These are phyloP conservation scores for Oreocharis arfaki DNA, from an alignment of 2,113 vertebrate genomes.

Conservation along the genomic window DNA sequence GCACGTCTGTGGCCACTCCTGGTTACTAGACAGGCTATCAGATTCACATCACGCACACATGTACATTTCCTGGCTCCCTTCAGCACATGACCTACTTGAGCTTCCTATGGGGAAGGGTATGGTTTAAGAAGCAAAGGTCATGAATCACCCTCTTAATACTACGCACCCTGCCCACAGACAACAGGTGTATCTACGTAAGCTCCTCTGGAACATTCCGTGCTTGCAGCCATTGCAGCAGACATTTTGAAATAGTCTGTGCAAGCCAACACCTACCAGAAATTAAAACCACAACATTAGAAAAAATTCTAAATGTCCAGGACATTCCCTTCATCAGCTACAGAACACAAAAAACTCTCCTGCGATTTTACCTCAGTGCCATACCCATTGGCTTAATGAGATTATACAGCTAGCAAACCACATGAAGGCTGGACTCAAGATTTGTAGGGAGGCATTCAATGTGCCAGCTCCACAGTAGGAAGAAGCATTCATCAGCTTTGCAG, in stretches of 20 bases:
- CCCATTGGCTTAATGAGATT: not conserved
- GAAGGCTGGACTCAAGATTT: not conserved
- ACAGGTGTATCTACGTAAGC: not conserved
- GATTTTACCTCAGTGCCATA: not conserved
- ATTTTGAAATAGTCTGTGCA: not conserved
- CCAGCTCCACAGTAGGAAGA: not conserved
- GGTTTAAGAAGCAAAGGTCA: conserved; percentile 13
- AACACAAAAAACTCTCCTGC: not conserved
- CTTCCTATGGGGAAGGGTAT: conserved; percentile 4
- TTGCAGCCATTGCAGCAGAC: not conserved
- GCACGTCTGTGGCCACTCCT: not conserved
- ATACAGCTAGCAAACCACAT: not conserved
- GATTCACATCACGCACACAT: not conserved
- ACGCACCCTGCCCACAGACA: not conserved
- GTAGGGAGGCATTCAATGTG: not conserved
- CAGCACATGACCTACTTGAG: conserved; percentile 29
- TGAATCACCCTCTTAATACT: not conserved
- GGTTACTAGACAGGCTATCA: not conserved
- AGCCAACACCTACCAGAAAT: not conserved
- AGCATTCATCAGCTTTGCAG: not conserved
- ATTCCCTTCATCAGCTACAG: not conserved
- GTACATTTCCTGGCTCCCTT: not conserved
- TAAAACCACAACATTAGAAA: not conserved
- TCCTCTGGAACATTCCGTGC: not conserved
- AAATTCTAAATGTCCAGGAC: not conserved